Evolutionary conservation across 1,140 invertebrate species (phyloP).

Genomic region (Papilio helenus): DNA sequence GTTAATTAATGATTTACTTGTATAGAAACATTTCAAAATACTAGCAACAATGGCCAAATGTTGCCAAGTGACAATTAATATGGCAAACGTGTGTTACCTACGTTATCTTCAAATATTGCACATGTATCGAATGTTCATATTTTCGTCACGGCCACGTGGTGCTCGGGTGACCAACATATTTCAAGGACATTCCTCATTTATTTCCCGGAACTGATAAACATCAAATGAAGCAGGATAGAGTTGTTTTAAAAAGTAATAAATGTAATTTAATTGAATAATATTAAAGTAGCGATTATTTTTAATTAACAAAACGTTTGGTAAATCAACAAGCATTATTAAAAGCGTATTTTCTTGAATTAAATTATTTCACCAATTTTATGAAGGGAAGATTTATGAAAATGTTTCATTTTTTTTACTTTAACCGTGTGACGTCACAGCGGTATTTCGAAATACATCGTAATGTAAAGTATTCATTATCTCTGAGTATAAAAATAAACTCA

Average conservation of each 20-base stretch:
- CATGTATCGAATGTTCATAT: neutral
- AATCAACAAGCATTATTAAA: too few species aligned
- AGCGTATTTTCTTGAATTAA: too few species aligned
- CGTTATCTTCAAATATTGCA: neutral
- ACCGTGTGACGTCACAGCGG: too few species aligned
- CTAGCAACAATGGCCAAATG: neutral
- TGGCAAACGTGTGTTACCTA: neutral
- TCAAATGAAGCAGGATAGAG: neutral
- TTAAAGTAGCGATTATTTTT: too few species aligned
- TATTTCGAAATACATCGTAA: too few species aligned
- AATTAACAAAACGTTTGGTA: too few species aligned
- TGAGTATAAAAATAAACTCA: neutral
- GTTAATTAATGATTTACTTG: conserved; percentile 4
- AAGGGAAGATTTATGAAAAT: too few species aligned
- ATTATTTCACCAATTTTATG: too few species aligned
- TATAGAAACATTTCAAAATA: neutral
- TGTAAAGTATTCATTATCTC: too few species aligned
- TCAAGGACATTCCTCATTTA: conserved; percentile 1
- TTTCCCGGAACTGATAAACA: conserved; percentile 5
- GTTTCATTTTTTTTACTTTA: too few species aligned
- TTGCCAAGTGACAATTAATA: neutral
- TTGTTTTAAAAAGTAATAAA: neutral
- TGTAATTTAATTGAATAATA: too few species aligned
- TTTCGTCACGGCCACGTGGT: neutral
- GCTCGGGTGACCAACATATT: neutral